Base-by-base conservation (phyloP, 1,140 invertebrate species). In the Spodoptera frugiperda region DNA sequence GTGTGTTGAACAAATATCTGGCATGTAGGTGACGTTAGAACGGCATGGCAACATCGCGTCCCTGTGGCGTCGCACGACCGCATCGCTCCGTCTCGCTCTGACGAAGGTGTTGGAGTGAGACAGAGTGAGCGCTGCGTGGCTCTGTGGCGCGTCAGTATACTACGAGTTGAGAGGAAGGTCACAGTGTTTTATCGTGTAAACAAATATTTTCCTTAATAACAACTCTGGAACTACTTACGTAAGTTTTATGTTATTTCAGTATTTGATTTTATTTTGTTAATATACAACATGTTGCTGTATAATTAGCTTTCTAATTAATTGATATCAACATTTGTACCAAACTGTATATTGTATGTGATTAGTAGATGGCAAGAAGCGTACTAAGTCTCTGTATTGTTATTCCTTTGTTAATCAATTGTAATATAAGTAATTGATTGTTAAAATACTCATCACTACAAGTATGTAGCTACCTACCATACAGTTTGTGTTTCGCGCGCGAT, bases 101-200 rank as follows among this genome's bases (percentile, higher is more conserved):
- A 65, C 55, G 25, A 49, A 63, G 12, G 15, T 17, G 17, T 11
- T 44, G 11, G 6, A 19, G 14, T 39, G 67, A 79, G 61, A 59
- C 19, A 46, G 46, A 77, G 53, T 49, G 21, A 59, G 54, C 72
- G 77, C 74, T 33, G 75, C 46, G 75, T 73, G 68, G 75, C 61
- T 14, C 51, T 80, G 79, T 84, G 78, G 78, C 73, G 76, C 80
- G 76, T 85, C 83, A 83, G 81, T 84, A 77, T 77, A 72, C 81
- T 70, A 80, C 78, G 77, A 65, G 76, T 78, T 78, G 73, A 82
- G 76, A 75, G 75, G 76, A 81, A 82, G 78, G 78, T 82, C 78
- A 82, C 74, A 75, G 76, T 71, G 81, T 81, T 79, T 76, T 84
- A 46, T 75, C 78, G 65, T 25, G 57, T 57, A 61, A 80, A 75